Base-by-base conservation (phyloP, 1,140 invertebrate genomes). In the Drosophila azteca region DNA sequence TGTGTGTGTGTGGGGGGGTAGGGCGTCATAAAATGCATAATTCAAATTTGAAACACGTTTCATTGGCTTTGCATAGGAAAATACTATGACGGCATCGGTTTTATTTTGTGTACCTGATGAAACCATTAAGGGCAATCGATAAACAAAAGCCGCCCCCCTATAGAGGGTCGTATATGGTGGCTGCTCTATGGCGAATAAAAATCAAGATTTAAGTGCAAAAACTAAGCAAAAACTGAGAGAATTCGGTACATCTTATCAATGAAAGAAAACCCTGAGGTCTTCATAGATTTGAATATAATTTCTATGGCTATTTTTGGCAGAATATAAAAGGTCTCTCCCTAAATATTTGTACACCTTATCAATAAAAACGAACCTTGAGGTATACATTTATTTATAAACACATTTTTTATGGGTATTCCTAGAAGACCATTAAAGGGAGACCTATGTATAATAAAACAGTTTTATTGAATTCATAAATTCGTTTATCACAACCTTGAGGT, bases 41-140 rank as follows among this genome's bases (percentile, higher is more conserved):
- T 81, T 74, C 22, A 51, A 62, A 85, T 43, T 81, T 53, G 29
- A 60, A 50, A 61, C 82, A 81, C 69, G 74, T 87, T 77, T 44
- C 24, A 15, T 49, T 59, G 45, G 66, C 35, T 54, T 70, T 54
- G 26, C 22, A 20, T 49, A 20, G 31, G 44, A 35, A 55, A 68
- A 68, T 68, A 57, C 35, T 5, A 20, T 11, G 51, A 68, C 50
- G 57, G 17, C 31, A 55, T 20, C 31, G 31, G 24, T 31, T 68
- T 68, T 58, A 50, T 39, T 69, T 44, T 68, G 26, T 43, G 17
- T 57, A 69, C 51, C 35, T 58, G 64, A 69, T 35, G 35, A 35
- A 20, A 15, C 45, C 35, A 43, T 43, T 58, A 58, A 35, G 35
- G 65, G 26, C 11, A 43, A 29, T 39, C 65, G 45, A 44, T 69